Percentiles rank a stretch among this genome's conserved stretches.
Evolutionary conservation across 2,113 vertebrate genomes (phyloP).

Genomic region (Puffinus mauretanicus): DNA sequence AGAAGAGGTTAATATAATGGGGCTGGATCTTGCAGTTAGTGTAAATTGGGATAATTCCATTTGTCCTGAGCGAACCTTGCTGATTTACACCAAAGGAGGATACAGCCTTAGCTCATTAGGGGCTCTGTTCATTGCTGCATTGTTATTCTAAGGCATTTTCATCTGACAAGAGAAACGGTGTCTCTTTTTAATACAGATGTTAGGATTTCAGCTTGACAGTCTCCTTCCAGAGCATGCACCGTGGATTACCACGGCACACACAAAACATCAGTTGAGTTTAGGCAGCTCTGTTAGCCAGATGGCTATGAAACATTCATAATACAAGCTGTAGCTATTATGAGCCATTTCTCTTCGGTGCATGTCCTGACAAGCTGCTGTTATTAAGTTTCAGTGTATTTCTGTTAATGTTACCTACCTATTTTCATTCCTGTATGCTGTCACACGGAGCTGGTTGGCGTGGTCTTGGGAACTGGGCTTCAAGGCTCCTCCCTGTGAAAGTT

Average conservation of each 20-base stretch:
- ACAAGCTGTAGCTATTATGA: constrained; percentile 68
- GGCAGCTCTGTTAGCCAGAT: constrained; percentile 51
- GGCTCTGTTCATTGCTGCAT: neutral
- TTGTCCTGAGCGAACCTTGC: neutral
- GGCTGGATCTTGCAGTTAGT: neutral
- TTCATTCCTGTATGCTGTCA: constrained; percentile 70
- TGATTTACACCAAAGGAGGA: neutral
- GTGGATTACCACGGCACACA: neutral
- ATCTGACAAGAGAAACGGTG: constrained; percentile 5
- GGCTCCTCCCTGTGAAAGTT: constrained; percentile 60
- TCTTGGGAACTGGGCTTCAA: constrained; percentile 57
- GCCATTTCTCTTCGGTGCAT: constrained; percentile 56
- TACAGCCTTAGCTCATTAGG: neutral
- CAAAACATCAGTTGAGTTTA: neutral
- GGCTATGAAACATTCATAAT: constrained; percentile 63
- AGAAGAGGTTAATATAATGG: constrained; percentile 1
- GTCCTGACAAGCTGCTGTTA: constrained; percentile 70
- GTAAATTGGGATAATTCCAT: neutral
- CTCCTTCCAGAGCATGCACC: neutral
- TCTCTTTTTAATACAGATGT: neutral
- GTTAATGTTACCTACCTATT: constrained; percentile 73
- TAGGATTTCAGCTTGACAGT: neutral
- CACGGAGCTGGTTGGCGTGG: constrained; percentile 50
- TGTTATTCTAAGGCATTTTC: constrained; percentile 27
- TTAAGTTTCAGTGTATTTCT: constrained; percentile 72